Base-by-base conservation (phyloP, 1,140 invertebrate species). In the Cydia splendana region DNA sequence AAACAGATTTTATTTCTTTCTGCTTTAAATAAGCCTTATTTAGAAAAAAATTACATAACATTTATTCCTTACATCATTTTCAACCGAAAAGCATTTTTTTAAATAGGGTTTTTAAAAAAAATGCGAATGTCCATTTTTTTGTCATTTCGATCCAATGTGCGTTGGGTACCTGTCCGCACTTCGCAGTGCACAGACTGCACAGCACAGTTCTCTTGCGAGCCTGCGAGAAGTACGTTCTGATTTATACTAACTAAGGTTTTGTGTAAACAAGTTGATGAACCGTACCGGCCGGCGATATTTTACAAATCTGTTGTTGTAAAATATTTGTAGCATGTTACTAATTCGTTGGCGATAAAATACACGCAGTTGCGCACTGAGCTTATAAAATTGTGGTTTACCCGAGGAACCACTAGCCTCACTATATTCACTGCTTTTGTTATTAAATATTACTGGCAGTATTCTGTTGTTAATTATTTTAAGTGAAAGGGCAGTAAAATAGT, bases 161-260 rank as follows among this genome's bases (percentile, higher is more conserved):
- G n/a, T n/a, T n/a, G n/a, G n/a, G 76, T 71, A 42, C 30, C 67
- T 71, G 67, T 38, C 67, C 30, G 15, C 30, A 30, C 65, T 15
- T 24, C 24, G 24, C 24, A 24, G 2, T 10, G 28, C 24, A 67
- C 20, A 34, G 30, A 24, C 0, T 10, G 28, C 24, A 67, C 20
- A 34, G 30, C 67, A 45, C 67, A 45, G 24, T 7, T 34, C 20
- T 38, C 28, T 4, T 69, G 28, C 30, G 30, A 69, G 15, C 45
- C 12, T 48, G 15, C 30, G 51, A 53, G n/a, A 81, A 81, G 78
- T 76, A 76, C 77, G 51, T 77, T 79, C 74, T 85, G 84, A 85
- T 85, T 85, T 82, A 84, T 82, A 79, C 28, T 79, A 78, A 81
- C 75, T 81, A 78, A 71, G 15, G 67, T 38, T 71, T 71, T 45